Base-by-base conservation (phyloP, 2,113 vertebrate genomes). In the Nerophis ophidion region DNA sequence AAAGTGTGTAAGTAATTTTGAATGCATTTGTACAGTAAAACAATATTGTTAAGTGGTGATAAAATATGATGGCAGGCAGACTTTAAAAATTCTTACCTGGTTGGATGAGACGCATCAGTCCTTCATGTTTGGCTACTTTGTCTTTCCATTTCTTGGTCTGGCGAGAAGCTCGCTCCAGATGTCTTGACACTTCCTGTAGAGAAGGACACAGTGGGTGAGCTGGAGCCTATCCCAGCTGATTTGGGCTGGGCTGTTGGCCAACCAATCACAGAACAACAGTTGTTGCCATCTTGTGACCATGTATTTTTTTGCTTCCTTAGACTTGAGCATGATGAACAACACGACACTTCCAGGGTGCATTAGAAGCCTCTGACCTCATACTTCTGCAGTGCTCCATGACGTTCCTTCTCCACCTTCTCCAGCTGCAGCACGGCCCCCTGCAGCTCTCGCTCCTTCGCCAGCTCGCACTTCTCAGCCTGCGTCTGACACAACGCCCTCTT, bases 91-190 rank as follows among this genome's bases (percentile, higher is more conserved):
- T 26, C 26, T 26, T 84, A 98, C 96, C 96, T 88, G 96, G 95
- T 74, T 98, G 92, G 88, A 98, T 94, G 80, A 99, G 85, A 38
- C 92, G 90, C 74, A 98, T 91, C 76, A 98, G 83, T 8, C 95
- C 95, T 71, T 99, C 95, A 0, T 98, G 95, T 60, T 93, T 92
- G 44, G 92, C 89, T 75, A 98, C 94, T 81, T 93, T 96, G 77
- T 97, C 93, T 77, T 97, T 98, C 94, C 96, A 98, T 19, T 89
- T 96, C 85, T 90, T 94, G 15, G 94, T 95, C 64, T 90, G 95
- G 66, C 76, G 93, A 16, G 95, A 63, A 51, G 94, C 95, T 12
- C 84, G 83, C 84, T 93, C 90, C 46, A 97, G 82, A 70, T 96
- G 96, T 84, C 86, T 92, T 35, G 92, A 92, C 61, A 96, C 90